Percentiles rank a stretch among this genome's conserved stretches.
phyloP scores from a whole-genome alignment of 1,140 invertebrate genomes.

The Lysiphlebus fabarum region DNA sequence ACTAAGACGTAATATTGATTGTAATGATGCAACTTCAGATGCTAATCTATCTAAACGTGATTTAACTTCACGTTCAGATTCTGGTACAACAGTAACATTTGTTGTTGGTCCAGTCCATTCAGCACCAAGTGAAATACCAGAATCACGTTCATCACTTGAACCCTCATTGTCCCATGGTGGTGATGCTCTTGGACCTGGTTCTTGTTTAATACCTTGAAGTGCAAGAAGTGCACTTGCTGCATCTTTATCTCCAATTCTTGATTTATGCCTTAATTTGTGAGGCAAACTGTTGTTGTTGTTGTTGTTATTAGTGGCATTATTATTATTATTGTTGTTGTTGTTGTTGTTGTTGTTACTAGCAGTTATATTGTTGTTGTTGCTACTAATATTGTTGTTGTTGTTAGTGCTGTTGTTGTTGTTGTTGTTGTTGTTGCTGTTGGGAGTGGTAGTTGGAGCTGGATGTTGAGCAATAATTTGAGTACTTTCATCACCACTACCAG shows the following conservation, averaged over 20 bases:
- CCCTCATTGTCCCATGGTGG: slow-evolving; percentile 80
- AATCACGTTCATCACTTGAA: slow-evolving; percentile 83
- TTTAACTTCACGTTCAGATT: slow-evolving; percentile 73
- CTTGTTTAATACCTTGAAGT: slow-evolving; percentile 79
- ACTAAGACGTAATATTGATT: slow-evolving; percentile 63
- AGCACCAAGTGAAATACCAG: slow-evolving; percentile 78
- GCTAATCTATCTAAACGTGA: slow-evolving; percentile 82
- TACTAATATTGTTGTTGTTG: too few relatives aligned
- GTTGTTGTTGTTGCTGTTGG: too few relatives aligned
- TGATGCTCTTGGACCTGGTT: slow-evolving; percentile 70
- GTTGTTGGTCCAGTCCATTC: slow-evolving; percentile 58
- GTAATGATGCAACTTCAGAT: slow-evolving; percentile 87
- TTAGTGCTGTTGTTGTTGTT: too few relatives aligned
- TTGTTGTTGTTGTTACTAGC: too few relatives aligned
- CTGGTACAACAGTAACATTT: slow-evolving; percentile 51
- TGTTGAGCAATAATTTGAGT: slow-evolving; percentile 50
- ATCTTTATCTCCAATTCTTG: slow-evolving; percentile 83
- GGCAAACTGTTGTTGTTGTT: slow-evolving; percentile 67
- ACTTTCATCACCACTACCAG: slow-evolving; percentile 70
- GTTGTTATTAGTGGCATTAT: slow-evolving; percentile 21
- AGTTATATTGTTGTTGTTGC: too few relatives aligned
- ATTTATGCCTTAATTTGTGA: slow-evolving; percentile 87
- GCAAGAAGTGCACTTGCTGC: slow-evolving; percentile 74
- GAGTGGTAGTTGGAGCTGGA: slow-evolving; percentile 49
- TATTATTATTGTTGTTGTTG: slow-evolving; percentile 19